Evolutionary conservation across 64 coral and sea anemone genomes (phyloP).

Genomic region (Montipora foliosa): DNA sequence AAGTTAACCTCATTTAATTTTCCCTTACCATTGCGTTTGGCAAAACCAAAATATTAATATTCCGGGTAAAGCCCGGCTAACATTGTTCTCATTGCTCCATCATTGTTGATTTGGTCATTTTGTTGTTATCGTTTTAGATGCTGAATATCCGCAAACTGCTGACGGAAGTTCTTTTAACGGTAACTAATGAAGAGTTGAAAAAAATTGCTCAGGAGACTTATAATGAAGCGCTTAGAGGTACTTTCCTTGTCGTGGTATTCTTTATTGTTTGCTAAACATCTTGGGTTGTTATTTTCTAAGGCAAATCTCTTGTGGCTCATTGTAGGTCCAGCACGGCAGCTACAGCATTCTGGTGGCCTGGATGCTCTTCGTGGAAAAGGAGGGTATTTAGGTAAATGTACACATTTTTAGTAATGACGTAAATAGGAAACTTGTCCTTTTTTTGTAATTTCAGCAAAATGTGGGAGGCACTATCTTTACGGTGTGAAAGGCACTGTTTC

Average conservation of each 20-base stretch:
- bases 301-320: not conserved
- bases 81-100: too few relatives aligned
- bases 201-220: constrained; percentile 91
- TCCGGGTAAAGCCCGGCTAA: too few relatives aligned
- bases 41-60: too few relatives aligned
- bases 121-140: constrained; percentile 67
- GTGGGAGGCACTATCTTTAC: too few relatives aligned
- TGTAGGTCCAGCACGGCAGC: constrained; percentile 44
- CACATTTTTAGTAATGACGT: too few relatives aligned
- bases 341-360: constrained; percentile 27
- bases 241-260: not conserved
- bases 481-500: too few relatives aligned
- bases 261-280: not conserved
- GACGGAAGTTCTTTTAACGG: constrained; percentile 93
- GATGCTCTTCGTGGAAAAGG: constrained; percentile 6
- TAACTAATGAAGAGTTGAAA: constrained; percentile 95
- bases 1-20: too few relatives aligned
- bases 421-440: too few relatives aligned
- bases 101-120: not conserved
- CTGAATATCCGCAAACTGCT: constrained; percentile 92
- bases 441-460: too few relatives aligned
- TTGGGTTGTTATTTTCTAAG: not conserved
- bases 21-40: too few relatives aligned
- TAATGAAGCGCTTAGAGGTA: constrained; percentile 76
- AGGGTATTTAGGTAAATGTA: constrained; percentile 33